Percentiles rank a stretch among this genome's conserved stretches.
Evolutionary conservation across 2,797 vertebrate species (phyloP).

Genomic region (Sebastiscus albofasciatus): DNA sequence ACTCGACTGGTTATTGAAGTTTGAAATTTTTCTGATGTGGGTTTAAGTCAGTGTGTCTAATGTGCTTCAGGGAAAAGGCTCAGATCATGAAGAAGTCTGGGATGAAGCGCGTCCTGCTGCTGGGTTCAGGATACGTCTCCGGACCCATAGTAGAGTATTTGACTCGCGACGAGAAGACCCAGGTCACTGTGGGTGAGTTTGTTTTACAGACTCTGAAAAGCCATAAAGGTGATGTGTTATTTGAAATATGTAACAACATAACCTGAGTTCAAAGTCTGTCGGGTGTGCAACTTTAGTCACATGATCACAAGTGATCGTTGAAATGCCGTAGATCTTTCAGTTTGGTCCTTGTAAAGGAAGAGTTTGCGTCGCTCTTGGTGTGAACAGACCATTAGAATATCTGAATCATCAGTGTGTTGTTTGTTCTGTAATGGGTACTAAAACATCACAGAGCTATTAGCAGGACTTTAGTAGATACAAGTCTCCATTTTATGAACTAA

Average conservation of each 20-base stretch:
- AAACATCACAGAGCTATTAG: not conserved
- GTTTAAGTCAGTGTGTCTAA: not conserved
- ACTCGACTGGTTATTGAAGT: no score
- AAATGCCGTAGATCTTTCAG: accelerated
- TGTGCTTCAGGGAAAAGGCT: constrained; percentile 67
- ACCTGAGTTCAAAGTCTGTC: not conserved
- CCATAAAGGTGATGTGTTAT: no score
- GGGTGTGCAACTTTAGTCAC: not conserved
- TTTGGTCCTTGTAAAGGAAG: not conserved
- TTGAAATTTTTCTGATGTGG: not conserved
- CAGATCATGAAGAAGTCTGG: constrained; percentile 81
- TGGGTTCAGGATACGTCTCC: constrained; percentile 96
- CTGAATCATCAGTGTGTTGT: no score
- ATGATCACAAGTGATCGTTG: not conserved
- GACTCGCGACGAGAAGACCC: constrained; percentile 85
- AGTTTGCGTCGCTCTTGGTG: no score
- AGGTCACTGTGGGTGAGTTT: constrained; percentile 92
- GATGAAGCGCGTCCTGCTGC: constrained; percentile 90
- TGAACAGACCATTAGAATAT: no score
- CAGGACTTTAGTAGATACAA: not conserved
- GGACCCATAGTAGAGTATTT: constrained; percentile 94
- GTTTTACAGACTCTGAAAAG: not conserved
- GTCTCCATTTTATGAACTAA: not conserved
- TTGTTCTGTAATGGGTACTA: not conserved
- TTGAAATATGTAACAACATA: no score